Conservation (phyloP, 2,113 vertebrate genomes). For the Eidolon helvum region DNA sequence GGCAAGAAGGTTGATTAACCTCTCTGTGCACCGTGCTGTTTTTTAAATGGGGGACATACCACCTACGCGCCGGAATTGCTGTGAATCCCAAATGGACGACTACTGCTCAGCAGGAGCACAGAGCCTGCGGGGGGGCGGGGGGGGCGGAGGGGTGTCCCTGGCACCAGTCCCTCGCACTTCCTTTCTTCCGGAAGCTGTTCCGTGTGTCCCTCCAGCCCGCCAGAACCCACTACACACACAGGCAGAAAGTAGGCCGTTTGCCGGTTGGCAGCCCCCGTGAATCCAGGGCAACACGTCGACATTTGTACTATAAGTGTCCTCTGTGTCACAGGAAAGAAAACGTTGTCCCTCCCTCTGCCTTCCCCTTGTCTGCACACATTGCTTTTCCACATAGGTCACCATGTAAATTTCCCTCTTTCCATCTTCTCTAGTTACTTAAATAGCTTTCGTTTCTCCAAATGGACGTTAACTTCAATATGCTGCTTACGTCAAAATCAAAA, state of each 20-base stretch:
- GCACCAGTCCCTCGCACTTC: not conserved
- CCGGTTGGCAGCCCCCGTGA: not conserved
- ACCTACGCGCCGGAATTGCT: not conserved
- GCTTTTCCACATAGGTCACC: not conserved
- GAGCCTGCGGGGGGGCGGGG: not conserved
- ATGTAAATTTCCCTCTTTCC: not conserved
- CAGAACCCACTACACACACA: not conserved
- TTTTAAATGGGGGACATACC: not conserved
- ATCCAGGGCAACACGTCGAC: not conserved
- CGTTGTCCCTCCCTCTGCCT: not conserved
- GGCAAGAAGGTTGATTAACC: not conserved
- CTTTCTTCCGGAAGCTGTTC: not conserved
- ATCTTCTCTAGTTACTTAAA: not conserved
- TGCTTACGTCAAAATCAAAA: constrained; percentile 11
- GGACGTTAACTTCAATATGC: not conserved
- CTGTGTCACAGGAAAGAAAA: not conserved
- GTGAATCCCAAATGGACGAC: not conserved
- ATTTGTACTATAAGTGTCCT: not conserved
- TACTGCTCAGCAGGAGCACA: not conserved
- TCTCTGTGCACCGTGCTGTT: not conserved
- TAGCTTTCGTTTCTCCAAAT: not conserved
- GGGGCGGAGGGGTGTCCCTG: no score
- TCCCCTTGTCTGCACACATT: not conserved
- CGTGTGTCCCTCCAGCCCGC: not conserved
- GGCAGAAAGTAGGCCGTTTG: constrained; percentile 42